These are phyloP conservation scores for Vandiemenella viatica DNA, from an alignment of 2,888 invertebrate species.

Conservation along the genomic window DNA sequence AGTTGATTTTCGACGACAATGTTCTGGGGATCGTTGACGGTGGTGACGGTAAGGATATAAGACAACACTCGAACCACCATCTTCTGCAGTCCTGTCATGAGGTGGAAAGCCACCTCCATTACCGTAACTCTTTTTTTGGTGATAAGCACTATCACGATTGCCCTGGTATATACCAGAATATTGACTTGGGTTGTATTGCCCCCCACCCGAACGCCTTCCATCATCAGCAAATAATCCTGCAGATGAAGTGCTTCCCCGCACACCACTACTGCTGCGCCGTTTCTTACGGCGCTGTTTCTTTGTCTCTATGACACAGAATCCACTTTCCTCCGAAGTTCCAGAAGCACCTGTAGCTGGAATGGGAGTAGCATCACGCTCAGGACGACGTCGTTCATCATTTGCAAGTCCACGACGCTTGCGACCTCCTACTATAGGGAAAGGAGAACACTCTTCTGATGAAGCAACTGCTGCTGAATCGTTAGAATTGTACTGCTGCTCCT, in stretches of 20 bases:
- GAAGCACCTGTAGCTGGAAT: conserved; percentile 1
- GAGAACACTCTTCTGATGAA: conserved; percentile 34
- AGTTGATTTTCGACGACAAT: conserved; percentile 48
- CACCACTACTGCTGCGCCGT: conserved; percentile 37
- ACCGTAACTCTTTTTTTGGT: conserved; percentile 10
- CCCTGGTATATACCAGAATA: background rate
- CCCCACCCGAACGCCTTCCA: background rate
- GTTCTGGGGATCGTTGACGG: conserved; percentile 22
- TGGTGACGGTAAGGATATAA: conserved; percentile 11
- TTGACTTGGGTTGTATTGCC: conserved; percentile 1
- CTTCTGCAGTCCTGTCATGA: conserved; percentile 11
- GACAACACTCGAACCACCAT: conserved; percentile 7
- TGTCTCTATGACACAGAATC: conserved; percentile 62
- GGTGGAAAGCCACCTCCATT: conserved; percentile 18
- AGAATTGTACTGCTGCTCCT: conserved; percentile 37
- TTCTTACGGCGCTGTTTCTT: conserved; percentile 69
- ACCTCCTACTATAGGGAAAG: background rate
- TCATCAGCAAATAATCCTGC: conserved; percentile 4
- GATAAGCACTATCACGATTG: conserved; percentile 1
- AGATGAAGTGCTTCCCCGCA: conserved; percentile 21
- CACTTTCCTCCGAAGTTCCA: conserved; percentile 25
- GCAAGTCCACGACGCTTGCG: conserved; percentile 4
- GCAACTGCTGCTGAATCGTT: conserved; percentile 24
- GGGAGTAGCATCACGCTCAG: conserved; percentile 1
- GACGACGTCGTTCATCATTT: conserved; percentile 1